These are phyloP conservation scores for Epirrhoe tristata DNA, from an alignment of 2,888 invertebrate genomes.

Conservation along the genomic window DNA sequence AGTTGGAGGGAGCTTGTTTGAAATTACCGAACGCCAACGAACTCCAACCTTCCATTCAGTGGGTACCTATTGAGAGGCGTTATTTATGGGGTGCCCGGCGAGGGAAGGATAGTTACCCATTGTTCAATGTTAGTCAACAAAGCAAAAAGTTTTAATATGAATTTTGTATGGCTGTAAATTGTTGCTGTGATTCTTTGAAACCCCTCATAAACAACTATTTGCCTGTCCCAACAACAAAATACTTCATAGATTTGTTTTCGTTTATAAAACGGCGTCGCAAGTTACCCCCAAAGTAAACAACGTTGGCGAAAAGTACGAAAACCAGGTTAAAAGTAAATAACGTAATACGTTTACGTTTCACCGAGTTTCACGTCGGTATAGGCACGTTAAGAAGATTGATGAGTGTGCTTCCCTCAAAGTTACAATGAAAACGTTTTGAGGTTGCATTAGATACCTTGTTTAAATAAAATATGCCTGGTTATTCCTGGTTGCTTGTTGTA, in stretches of 20 bases:
- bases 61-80: constrained; percentile 17
- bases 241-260: constrained; percentile 8
- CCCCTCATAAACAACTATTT: background rate
- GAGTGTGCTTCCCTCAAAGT: constrained; percentile 15
- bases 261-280: constrained; percentile 4
- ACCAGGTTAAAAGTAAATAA: constrained; percentile 38
- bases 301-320: constrained; percentile 27
- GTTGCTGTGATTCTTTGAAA: background rate
- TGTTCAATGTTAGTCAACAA: constrained; percentile 14
- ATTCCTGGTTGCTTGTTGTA: background rate
- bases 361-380: constrained; percentile 17
- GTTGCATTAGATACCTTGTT: constrained; percentile 6
- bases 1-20: constrained; percentile 12
- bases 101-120: constrained; percentile 8
- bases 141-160: constrained; percentile 16
- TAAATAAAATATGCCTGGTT: background rate
- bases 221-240: background rate
- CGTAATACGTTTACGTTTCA: constrained; percentile 35
- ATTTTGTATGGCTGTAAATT: constrained; percentile 12
- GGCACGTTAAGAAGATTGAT: constrained; percentile 33
- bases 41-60: constrained; percentile 21
- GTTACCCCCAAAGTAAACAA: constrained; percentile 19
- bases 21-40: constrained; percentile 8
- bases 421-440: constrained; percentile 22
- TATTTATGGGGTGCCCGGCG: constrained; percentile 14